Evolutionary conservation across 2,888 invertebrate species (phyloP).

Genomic region (Scelioninae gen. 2): DNA sequence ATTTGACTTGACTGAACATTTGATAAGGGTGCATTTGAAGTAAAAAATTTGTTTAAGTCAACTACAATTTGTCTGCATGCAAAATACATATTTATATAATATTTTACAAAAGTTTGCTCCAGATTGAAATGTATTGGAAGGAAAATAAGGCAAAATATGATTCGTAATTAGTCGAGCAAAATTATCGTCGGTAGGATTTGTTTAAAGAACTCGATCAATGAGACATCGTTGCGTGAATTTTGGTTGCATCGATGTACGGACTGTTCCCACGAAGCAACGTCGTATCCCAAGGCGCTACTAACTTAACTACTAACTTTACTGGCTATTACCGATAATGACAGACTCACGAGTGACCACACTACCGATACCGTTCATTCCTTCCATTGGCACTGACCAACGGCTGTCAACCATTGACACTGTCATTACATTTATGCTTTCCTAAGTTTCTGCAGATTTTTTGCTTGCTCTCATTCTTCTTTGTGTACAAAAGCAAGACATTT

Average conservation of each 20-base stretch:
- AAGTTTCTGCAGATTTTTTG: slow-evolving; percentile 27
- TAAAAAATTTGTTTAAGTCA: too few species aligned
- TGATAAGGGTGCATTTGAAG: too few species aligned
- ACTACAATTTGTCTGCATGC: too few species aligned
- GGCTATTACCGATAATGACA: slow-evolving; percentile 66
- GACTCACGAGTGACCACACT: slow-evolving; percentile 61
- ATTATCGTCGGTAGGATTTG: too few species aligned
- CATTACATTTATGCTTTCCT: slow-evolving; percentile 39
- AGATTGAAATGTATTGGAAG: too few species aligned
- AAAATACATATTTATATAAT: too few species aligned
- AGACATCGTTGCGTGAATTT: slow-evolving; percentile 51
- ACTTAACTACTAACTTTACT: slow-evolving; percentile 59
- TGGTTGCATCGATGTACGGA: slow-evolving; percentile 47
- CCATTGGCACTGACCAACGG: slow-evolving; percentile 59
- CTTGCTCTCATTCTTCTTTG: neutral
- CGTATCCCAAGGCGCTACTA: slow-evolving; percentile 64
- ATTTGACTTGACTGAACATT: too few species aligned
- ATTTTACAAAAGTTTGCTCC: too few species aligned
- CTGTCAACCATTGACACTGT: slow-evolving; percentile 60
- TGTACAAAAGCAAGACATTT: slow-evolving; percentile 21
- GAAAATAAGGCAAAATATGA: too few species aligned
- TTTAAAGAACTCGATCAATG: slow-evolving; percentile 35
- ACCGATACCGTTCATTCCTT: slow-evolving; percentile 61
- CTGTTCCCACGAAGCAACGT: slow-evolving; percentile 65
- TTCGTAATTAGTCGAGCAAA: too few species aligned